These are phyloP conservation scores for Neelides sp. DNA, from an alignment of 1,140 invertebrate species.

Conservation along the genomic window DNA sequence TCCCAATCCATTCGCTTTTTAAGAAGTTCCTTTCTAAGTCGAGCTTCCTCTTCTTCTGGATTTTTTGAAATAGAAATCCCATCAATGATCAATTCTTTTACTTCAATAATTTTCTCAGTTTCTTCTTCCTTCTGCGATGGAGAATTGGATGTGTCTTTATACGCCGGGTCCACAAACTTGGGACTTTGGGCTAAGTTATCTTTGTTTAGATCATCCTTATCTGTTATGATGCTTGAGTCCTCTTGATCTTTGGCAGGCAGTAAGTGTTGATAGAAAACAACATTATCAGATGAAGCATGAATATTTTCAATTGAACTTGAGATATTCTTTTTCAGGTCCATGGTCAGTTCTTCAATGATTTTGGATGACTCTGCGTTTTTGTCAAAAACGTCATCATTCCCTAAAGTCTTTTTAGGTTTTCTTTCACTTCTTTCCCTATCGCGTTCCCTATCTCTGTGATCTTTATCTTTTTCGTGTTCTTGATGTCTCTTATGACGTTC, in stretches of 20 bases:
- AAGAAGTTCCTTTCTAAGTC: conserved; percentile 22
- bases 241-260: not conserved
- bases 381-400: not conserved
- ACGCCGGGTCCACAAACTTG: too few species aligned
- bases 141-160: not conserved
- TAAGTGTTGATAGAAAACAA: not conserved
- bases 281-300: not conserved
- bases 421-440: not conserved
- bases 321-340: not conserved
- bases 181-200: too few species aligned
- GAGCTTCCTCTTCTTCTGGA: conserved; percentile 24
- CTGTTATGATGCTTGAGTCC: not conserved
- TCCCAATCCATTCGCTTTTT: conserved; percentile 25
- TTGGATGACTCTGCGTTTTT: not conserved
- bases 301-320: too few species aligned
- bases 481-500: conserved; percentile 47
- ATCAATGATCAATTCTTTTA: not conserved
- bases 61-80: too few species aligned
- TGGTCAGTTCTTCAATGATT: conserved; percentile 6
- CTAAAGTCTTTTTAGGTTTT: conserved; percentile 6
- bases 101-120: not conserved
- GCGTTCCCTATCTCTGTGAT: not conserved
- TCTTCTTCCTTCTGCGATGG: not conserved
- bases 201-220: not conserved
- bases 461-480: conserved; percentile 34